Percentiles rank a stretch among this genome's conserved stretches.
phyloP scores from a whole-genome alignment of 2,888 invertebrate genomes.

The Omphaloscelis lunosa region DNA sequence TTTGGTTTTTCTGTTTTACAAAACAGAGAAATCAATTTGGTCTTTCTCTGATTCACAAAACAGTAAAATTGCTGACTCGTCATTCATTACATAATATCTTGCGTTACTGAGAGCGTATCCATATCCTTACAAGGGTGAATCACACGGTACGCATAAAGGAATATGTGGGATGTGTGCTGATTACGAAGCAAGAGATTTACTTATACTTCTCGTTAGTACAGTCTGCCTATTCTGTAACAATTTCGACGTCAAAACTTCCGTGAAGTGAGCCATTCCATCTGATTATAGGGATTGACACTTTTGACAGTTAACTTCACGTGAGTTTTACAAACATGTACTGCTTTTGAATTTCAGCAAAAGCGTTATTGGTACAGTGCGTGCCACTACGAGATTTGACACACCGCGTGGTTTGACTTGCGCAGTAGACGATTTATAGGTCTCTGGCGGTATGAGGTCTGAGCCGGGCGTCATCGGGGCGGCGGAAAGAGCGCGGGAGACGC shows the following conservation, averaged over 20 bases:
- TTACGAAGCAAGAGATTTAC: slow-evolving; percentile 39
- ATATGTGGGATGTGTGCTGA: slow-evolving; percentile 49
- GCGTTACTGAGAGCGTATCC: slow-evolving; percentile 34
- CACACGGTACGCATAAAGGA: slow-evolving; percentile 33
- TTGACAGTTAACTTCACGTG: neutral
- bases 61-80: slow-evolving; percentile 12
- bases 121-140: slow-evolving; percentile 41
- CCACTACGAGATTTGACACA: too few relatives aligned
- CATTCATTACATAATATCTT: slow-evolving; percentile 40
- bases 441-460: too few relatives aligned
- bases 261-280: neutral
- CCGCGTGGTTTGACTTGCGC: too few relatives aligned
- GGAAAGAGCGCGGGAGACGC: too few relatives aligned
- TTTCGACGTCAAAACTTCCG: neutral
- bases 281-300: neutral
- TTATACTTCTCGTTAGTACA: slow-evolving; percentile 3
- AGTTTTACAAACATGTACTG: neutral
- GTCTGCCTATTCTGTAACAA: neutral
- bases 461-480: too few relatives aligned
- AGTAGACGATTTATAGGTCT: too few relatives aligned
- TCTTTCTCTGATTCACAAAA: slow-evolving; percentile 19
- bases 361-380: neutral
- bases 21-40: slow-evolving; percentile 2
- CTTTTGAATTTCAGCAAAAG: neutral
- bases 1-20: neutral